Evolutionary conservation across 2,797 vertebrate genomes (phyloP).

Genomic region (Acridotheres tristis): DNA sequence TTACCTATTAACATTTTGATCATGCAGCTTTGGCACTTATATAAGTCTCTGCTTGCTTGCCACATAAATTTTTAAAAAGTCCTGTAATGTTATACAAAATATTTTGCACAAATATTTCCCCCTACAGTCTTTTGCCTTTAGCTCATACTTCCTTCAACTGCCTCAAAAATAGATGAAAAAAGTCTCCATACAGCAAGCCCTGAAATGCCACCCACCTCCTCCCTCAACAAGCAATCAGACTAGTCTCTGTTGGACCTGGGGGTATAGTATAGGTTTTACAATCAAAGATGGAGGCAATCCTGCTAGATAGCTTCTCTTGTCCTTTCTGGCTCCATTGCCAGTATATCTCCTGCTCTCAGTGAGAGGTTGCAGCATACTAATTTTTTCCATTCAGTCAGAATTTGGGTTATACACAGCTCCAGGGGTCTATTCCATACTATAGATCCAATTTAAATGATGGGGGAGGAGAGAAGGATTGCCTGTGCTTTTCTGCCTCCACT

Average conservation of each 20-base stretch:
- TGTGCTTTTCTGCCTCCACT: neutral
- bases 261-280: neutral
- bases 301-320: neutral
- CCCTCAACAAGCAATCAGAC: neutral
- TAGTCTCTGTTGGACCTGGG: neutral
- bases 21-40: neutral
- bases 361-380: neutral
- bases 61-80: neutral
- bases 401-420: neutral
- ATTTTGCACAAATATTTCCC: neutral
- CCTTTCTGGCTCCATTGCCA: neutral
- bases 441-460: neutral
- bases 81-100: neutral
- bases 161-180: neutral
- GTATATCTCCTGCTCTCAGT: neutral
- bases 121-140: neutral
- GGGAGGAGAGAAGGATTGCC: neutral
- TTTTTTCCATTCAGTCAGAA: neutral
- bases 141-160: neutral
- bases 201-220: neutral
- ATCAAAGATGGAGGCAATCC: neutral
- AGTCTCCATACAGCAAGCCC: neutral
- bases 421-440: neutral
- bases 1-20: neutral
- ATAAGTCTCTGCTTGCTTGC: neutral